Conservation (phyloP, 2,888 invertebrate species). For the Rhingia campestris region DNA sequence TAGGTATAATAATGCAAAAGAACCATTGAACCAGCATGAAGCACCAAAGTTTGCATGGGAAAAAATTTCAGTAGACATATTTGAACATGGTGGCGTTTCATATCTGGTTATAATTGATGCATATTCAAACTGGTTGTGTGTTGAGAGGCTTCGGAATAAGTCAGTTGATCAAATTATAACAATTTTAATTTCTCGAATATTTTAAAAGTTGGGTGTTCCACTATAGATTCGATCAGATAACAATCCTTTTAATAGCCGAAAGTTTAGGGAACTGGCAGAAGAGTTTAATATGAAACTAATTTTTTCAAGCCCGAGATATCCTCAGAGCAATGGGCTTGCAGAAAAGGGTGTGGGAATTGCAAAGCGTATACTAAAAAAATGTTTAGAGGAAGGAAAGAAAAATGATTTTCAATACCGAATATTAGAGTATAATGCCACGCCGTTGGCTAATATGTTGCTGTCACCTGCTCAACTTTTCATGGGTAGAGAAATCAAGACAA, state of each 20-base stretch:
- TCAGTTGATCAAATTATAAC: conserved; percentile 18
- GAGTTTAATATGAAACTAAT: conserved; percentile 59
- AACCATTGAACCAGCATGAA: conserved; percentile 69
- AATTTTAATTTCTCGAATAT: conserved; percentile 23
- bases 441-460: conserved; percentile 56
- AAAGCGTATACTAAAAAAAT: conserved; percentile 66
- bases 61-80: conserved; percentile 64
- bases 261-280: conserved; percentile 35
- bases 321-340: conserved; percentile 66
- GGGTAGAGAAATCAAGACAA: conserved; percentile 48
- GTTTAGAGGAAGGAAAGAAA: conserved; percentile 22
- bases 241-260: conserved; percentile 20
- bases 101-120: conserved; percentile 1
- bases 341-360: conserved; percentile 72
- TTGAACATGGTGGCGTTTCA: conserved; percentile 65
- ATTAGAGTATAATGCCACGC: conserved; percentile 66
- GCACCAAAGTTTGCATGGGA: conserved; percentile 70
- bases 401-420: conserved; percentile 36
- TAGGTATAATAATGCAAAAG: conserved; percentile 64
- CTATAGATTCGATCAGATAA: conserved; percentile 60
- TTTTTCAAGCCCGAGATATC: conserved; percentile 68
- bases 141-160: conserved; percentile 16
- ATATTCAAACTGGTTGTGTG: conserved; percentile 24
- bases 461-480: conserved; percentile 61
- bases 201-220: conserved; percentile 75